phyloP scores from a whole-genome alignment of 2,888 invertebrate species.

The Cheilosia variabilis region DNA sequence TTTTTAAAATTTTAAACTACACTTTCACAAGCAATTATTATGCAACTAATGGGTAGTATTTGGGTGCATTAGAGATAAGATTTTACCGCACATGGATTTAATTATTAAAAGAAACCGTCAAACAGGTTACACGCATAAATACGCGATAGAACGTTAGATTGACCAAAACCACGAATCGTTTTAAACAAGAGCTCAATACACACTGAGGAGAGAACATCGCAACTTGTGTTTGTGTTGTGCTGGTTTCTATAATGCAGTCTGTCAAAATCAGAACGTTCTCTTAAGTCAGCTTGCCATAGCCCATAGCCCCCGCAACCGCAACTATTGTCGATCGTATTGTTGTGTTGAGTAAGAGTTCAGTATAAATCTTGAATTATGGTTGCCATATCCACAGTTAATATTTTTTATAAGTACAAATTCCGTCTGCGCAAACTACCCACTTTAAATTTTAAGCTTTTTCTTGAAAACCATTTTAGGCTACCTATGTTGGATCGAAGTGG shows the following conservation, averaged over 20 bases:
- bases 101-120: constrained; percentile 4
- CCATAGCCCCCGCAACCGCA: not conserved
- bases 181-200: constrained; percentile 37
- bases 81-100: constrained; percentile 5
- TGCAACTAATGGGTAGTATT: constrained; percentile 6
- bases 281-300: constrained; percentile 17
- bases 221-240: constrained; percentile 22
- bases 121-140: constrained; percentile 38
- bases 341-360: too few relatives aligned
- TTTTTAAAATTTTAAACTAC: not conserved
- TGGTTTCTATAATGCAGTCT: constrained; percentile 35
- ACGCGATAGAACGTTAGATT: constrained; percentile 10
- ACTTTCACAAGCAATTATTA: constrained; percentile 8
- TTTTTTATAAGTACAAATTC: too few relatives aligned
- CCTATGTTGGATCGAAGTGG: too few relatives aligned
- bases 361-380: too few relatives aligned
- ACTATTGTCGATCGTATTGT: too few relatives aligned
- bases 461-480: too few relatives aligned
- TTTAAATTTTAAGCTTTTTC: too few relatives aligned
- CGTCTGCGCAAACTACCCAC: too few relatives aligned
- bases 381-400: too few relatives aligned
- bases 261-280: constrained; percentile 58
- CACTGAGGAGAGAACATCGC: constrained; percentile 47
- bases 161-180: constrained; percentile 26
- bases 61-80: constrained; percentile 17